phyloP scores from a whole-genome alignment of 2,888 invertebrate genomes.

The Torymus texanus region DNA sequence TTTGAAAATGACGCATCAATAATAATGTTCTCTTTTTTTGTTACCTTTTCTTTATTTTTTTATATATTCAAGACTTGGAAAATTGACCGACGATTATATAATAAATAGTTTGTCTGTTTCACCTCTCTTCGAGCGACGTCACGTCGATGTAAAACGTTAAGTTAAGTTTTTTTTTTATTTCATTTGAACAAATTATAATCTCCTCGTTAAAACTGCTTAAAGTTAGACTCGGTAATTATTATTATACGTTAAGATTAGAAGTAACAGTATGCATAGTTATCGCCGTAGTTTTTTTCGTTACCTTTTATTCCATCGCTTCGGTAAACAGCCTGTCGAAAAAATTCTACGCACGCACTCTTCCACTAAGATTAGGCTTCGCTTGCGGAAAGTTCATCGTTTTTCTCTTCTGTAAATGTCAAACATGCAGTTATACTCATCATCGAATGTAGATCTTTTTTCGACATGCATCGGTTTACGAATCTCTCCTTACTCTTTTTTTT shows the following conservation, averaged over 20 bases:
- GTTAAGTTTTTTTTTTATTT: background rate
- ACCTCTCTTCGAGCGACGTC: constrained; percentile 26
- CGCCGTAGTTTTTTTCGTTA: constrained; percentile 7
- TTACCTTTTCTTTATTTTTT: background rate
- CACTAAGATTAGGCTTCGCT: background rate
- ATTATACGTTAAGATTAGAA: constrained; percentile 39
- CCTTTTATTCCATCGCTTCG: background rate
- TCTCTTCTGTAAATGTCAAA: no score
- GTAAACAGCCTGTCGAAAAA: background rate
- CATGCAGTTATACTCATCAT: background rate
- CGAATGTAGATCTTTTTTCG: background rate
- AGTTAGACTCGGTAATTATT: constrained; percentile 7
- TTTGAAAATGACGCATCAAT: background rate
- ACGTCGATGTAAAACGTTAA: constrained; percentile 35
- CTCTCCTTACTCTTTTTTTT: background rate
- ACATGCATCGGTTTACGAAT: background rate
- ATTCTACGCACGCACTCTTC: background rate
- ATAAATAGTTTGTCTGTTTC: constrained; percentile 6
- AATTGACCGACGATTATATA: constrained; percentile 39
- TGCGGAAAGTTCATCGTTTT: background rate
- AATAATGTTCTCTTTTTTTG: background rate
- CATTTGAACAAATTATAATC: constrained; percentile 17
- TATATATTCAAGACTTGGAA: constrained; percentile 44
- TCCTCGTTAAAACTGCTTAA: constrained; percentile 24
- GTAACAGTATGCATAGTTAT: constrained; percentile 16